Conservation (phyloP, 2,888 invertebrate genomes). For the Tipula helvola region DNA sequence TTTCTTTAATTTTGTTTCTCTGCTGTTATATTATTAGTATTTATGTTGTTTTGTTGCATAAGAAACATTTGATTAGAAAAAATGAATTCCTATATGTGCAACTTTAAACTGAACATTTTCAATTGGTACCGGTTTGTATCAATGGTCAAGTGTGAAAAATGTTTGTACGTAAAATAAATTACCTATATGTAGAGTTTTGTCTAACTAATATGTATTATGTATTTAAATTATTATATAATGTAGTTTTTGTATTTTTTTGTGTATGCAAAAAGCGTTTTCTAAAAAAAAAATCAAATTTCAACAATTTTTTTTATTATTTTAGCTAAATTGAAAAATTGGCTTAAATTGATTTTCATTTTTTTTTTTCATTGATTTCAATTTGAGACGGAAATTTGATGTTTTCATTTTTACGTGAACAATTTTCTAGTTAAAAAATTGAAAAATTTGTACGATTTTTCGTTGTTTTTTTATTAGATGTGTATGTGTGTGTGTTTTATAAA, state of each 20-base stretch:
- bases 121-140: background rate
- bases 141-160: background rate
- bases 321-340: background rate
- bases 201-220: too few species aligned
- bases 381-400: conserved; percentile 4
- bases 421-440: conserved; percentile 4
- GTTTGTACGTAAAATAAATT: background rate
- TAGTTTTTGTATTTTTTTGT: background rate
- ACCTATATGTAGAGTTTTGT: background rate
- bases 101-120: background rate
- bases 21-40: background rate
- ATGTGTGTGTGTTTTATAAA: background rate
- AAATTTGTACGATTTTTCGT: background rate
- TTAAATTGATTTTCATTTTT: background rate
- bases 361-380: background rate
- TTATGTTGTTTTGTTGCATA: background rate
- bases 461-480: background rate
- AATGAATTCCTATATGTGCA: too few species aligned
- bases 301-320: background rate
- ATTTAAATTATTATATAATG: background rate
- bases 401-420: background rate
- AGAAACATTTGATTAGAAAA: background rate
- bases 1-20: background rate
- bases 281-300: background rate
- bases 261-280: background rate